Percentiles rank a stretch among this genome's conserved stretches.
phyloP scores from a whole-genome alignment of 1,140 invertebrate species.

The Pteromalus puparum region DNA sequence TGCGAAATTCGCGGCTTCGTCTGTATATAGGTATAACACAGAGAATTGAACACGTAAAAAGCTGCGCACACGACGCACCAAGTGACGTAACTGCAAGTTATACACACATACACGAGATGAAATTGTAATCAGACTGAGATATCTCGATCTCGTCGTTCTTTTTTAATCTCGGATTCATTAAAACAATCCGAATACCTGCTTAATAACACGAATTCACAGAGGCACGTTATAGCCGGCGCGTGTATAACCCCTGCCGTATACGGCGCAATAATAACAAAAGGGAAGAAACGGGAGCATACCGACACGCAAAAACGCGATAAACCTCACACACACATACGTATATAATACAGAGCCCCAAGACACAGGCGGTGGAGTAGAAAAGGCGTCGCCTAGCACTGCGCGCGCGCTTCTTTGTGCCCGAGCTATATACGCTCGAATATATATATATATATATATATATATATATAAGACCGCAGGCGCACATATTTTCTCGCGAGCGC shows the following conservation, averaged over 20 bases:
- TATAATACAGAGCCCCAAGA: neutral
- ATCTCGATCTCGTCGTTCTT: no score
- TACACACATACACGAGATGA: no score
- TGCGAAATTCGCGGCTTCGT: neutral
- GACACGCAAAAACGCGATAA: neutral
- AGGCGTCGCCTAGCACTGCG: neutral
- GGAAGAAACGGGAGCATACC: neutral
- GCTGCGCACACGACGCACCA: no score
- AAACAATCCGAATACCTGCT: neutral
- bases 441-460: neutral
- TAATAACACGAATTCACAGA: neutral
- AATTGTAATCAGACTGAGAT: no score
- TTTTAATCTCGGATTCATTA: neutral
- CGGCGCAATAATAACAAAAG: neutral
- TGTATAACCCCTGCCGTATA: no score
- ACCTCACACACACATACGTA: no score
- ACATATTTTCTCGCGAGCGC: conserved; percentile 28
- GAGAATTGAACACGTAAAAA: no score
- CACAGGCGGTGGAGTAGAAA: neutral
- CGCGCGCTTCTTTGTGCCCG: no score
- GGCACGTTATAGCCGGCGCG: no score
- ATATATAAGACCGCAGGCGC: conserved; percentile 15
- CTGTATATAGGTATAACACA: no score
- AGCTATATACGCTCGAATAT: neutral
- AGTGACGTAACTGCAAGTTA: no score